These are phyloP conservation scores for Myotis findleyi DNA, from an alignment of 2,797 vertebrate genomes.

Conservation along the genomic window DNA sequence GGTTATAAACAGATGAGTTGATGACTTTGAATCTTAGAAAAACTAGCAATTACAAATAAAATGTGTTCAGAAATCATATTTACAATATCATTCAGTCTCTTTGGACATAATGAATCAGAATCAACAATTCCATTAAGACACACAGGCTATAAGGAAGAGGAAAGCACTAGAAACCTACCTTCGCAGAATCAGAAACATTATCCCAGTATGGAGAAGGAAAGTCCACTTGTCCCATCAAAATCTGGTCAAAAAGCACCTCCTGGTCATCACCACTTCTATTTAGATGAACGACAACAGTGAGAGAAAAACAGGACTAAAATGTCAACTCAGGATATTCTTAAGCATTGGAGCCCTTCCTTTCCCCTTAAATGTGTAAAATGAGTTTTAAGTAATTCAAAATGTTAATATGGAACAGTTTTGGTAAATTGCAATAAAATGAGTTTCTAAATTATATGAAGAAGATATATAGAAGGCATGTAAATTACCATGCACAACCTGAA, in stretches of 20 bases:
- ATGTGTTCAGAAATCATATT: neutral
- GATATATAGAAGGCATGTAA: slow-evolving; percentile 58
- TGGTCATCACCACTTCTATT: slow-evolving; percentile 94
- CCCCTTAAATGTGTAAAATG: neutral
- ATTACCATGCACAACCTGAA: slow-evolving; percentile 15
- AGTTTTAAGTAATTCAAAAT: slow-evolving; percentile 39
- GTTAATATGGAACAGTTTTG: slow-evolving; percentile 17
- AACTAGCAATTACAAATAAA: neutral
- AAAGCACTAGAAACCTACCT: slow-evolving; percentile 87
- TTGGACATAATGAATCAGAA: neutral
- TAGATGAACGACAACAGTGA: slow-evolving; percentile 57
- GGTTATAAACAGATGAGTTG: neutral
- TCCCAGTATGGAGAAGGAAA: slow-evolving; percentile 97
- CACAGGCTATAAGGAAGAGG: neutral
- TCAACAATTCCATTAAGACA: neutral
- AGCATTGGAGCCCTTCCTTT: neutral
- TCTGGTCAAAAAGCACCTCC: slow-evolving; percentile 96
- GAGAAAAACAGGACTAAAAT: neutral
- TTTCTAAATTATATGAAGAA: slow-evolving; percentile 44
- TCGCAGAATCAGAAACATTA: slow-evolving; percentile 95
- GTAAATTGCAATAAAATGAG: slow-evolving; percentile 52
- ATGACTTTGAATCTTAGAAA: neutral
- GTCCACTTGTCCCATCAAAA: slow-evolving; percentile 94
- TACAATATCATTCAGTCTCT: neutral
- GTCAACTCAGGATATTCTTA: neutral